phyloP scores from a whole-genome alignment of 2,888 invertebrate genomes.

The Leptinotarsa peninsularis region DNA sequence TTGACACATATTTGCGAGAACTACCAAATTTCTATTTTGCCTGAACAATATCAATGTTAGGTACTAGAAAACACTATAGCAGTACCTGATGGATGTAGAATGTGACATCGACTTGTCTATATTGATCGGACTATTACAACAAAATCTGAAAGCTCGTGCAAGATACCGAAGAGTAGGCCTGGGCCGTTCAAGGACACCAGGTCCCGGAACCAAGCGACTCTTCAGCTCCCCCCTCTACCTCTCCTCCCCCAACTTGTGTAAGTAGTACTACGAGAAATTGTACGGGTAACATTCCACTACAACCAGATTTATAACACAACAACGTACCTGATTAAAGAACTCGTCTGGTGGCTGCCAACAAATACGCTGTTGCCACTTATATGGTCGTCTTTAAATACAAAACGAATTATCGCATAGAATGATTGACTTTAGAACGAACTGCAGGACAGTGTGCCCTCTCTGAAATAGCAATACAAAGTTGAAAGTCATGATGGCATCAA shows the following conservation, averaged over 20 bases:
- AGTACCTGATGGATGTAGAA: too few species aligned
- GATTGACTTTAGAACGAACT: too few species aligned
- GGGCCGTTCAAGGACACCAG: constrained; percentile 63
- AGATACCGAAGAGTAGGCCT: constrained; percentile 55
- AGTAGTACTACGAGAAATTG: constrained; percentile 48
- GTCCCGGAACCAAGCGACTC: constrained; percentile 55
- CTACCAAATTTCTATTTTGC: too few species aligned
- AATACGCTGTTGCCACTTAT: constrained; percentile 20
- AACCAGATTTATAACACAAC: constrained; percentile 40
- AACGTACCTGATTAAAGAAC: constrained; percentile 47
- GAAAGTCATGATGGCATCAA: too few species aligned
- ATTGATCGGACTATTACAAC: constrained; percentile 29
- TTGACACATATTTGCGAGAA: too few species aligned
- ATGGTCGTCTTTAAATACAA: not conserved
- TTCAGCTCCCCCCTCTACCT: constrained; percentile 30
- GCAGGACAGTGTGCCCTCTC: too few species aligned
- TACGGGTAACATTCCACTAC: constrained; percentile 49
- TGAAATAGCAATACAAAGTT: too few species aligned
- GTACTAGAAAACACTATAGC: too few species aligned
- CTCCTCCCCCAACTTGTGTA: constrained; percentile 44
- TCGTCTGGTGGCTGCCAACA: constrained; percentile 41
- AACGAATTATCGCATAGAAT: not conserved
- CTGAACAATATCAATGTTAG: too few species aligned
- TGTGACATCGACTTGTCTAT: not conserved
- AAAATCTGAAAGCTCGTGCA: constrained; percentile 30